Percentiles rank a stretch among this genome's conserved stretches.
phyloP scores from a whole-genome alignment of 2,888 invertebrate species.

The Epistrophe eligans region DNA sequence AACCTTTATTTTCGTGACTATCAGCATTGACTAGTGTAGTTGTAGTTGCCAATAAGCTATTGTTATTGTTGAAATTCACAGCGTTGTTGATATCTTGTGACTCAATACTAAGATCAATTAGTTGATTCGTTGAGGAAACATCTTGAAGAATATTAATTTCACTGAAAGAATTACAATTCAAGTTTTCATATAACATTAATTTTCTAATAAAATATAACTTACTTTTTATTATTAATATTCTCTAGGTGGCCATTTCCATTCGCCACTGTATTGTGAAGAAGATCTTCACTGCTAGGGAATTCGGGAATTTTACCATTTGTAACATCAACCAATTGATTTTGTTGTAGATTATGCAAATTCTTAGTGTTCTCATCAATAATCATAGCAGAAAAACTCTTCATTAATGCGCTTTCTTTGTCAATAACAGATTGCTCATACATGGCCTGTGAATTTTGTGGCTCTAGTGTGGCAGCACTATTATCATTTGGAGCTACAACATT shows the following conservation, averaged over 20 bases:
- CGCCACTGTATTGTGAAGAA: slow-evolving; percentile 79
- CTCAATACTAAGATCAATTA: slow-evolving; percentile 83
- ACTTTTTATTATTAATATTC: slow-evolving; percentile 84
- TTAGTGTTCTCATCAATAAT: slow-evolving; percentile 83
- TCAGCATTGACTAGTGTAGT: slow-evolving; percentile 84
- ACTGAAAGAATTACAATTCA: slow-evolving; percentile 77
- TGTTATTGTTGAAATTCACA: slow-evolving; percentile 82
- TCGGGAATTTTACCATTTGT: slow-evolving; percentile 82
- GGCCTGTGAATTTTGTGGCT: slow-evolving; percentile 81
- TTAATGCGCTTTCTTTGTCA: slow-evolving; percentile 83
- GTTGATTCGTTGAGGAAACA: slow-evolving; percentile 81
- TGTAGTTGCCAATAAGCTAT: slow-evolving; percentile 83
- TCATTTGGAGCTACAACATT: slow-evolving; percentile 47
- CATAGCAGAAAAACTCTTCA: slow-evolving; percentile 83
- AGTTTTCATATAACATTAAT: neutral
- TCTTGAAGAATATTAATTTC: slow-evolving; percentile 83
- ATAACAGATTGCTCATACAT: slow-evolving; percentile 83
- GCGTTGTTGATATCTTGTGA: slow-evolving; percentile 82
- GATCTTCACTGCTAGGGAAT: slow-evolving; percentile 75
- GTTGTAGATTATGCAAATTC: slow-evolving; percentile 80
- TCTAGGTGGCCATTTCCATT: slow-evolving; percentile 84
- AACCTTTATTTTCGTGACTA: slow-evolving; percentile 84
- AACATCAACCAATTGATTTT: slow-evolving; percentile 79
- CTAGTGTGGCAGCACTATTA: slow-evolving; percentile 52
- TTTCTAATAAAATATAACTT: slow-evolving; percentile 60